Conservation (phyloP, 2,888 invertebrate species). For the Agonopterix heracliana region DNA sequence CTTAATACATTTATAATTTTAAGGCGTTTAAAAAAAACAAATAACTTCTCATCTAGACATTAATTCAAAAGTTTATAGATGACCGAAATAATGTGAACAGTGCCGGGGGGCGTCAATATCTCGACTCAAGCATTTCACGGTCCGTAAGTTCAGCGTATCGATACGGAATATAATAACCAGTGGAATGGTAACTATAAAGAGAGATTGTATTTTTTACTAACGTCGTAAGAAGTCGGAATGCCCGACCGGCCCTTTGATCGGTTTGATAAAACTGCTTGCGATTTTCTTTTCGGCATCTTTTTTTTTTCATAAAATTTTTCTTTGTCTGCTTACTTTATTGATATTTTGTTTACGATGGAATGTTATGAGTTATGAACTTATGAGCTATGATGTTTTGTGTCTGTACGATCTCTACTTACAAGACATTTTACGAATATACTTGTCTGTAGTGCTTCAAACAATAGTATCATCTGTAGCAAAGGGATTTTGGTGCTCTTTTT, state of each 20-base stretch:
- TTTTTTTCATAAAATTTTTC: conserved; percentile 49
- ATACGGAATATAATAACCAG: conserved; percentile 74
- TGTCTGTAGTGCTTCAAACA: too few relatives aligned
- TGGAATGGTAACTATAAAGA: conserved; percentile 76
- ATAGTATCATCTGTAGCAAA: too few relatives aligned
- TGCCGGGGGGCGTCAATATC: conserved; percentile 55
- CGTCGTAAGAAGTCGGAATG: conserved; percentile 75
- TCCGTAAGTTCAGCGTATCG: conserved; percentile 69
- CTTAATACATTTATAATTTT: too few relatives aligned
- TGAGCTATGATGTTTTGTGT: background rate
- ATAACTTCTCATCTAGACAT: too few relatives aligned
- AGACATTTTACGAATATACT: too few relatives aligned
- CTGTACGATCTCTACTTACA: too few relatives aligned
- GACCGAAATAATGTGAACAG: conserved; percentile 41
- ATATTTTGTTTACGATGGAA: conserved; percentile 41
- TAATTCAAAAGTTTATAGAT: conserved; percentile 23
- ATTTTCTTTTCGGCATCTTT: conserved; percentile 39
- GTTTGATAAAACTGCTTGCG: conserved; percentile 69
- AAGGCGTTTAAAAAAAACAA: too few relatives aligned
- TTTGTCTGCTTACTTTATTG: conserved; percentile 51
- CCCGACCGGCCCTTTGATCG: conserved; percentile 73
- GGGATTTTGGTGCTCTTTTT: too few relatives aligned
- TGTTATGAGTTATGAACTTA: conserved; percentile 23
- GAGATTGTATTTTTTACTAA: conserved; percentile 76
- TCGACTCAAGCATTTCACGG: conserved; percentile 67